These are phyloP conservation scores for Latrodectus hesperus DNA, from an alignment of 2,888 invertebrate genomes.

Conservation along the genomic window DNA sequence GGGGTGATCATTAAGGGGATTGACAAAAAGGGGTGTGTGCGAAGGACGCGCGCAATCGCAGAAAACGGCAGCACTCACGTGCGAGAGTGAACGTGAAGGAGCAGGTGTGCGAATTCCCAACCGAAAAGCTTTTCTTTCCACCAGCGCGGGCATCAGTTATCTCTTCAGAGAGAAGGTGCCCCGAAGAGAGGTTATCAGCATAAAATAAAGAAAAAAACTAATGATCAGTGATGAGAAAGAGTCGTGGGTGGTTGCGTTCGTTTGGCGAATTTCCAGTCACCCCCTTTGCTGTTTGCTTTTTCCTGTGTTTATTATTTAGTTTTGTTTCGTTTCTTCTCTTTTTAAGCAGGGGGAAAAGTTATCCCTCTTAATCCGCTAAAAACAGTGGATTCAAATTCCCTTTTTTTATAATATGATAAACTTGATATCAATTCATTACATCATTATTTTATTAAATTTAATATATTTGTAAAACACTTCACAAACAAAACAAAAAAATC, in stretches of 20 bases:
- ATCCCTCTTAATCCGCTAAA: too few relatives aligned
- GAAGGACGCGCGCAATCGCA: constrained; percentile 38
- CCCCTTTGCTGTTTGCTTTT: not conserved
- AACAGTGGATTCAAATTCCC: too few relatives aligned
- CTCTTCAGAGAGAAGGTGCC: not conserved
- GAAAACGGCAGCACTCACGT: constrained; percentile 32
- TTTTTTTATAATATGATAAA: too few relatives aligned
- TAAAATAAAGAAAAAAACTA: constrained; percentile 17
- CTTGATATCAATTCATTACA: too few relatives aligned
- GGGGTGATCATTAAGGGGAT: too few relatives aligned
- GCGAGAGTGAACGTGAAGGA: constrained; percentile 13
- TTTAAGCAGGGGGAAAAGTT: too few relatives aligned
- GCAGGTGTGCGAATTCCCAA: constrained; percentile 53
- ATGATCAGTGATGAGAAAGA: constrained; percentile 4
- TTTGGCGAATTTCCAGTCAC: constrained; percentile 3
- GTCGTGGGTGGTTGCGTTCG: constrained; percentile 5
- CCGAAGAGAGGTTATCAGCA: constrained; percentile 12
- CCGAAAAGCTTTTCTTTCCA: constrained; percentile 6
- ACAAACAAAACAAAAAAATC: too few relatives aligned
- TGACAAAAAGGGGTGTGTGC: not conserved
- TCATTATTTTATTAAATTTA: too few relatives aligned
- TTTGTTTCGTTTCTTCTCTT: too few relatives aligned
- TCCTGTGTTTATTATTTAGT: not conserved
- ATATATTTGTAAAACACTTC: too few relatives aligned
- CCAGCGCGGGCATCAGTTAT: constrained; percentile 13